Evolutionary conservation across 2,888 invertebrate genomes (phyloP), one percentile per base, ranked within the genome.

Genomic region (Dolichopus griseipennis): DNA sequence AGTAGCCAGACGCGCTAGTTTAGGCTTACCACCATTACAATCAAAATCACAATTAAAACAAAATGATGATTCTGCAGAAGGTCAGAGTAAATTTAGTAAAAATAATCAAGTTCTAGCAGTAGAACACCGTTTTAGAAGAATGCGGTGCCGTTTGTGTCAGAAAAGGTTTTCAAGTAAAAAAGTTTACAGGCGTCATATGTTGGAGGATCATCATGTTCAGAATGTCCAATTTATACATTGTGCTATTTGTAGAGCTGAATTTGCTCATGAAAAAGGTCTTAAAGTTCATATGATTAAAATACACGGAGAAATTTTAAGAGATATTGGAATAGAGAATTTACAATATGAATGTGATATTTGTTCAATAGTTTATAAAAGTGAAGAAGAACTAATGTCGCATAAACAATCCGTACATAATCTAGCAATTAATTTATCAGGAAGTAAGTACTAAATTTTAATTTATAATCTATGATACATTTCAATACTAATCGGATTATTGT

Each of bases 211-310:
- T 75, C 78, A 81, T 72, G 78, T 82, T 66, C 77, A 77, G 52
- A 80, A 81, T 72, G 80, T 80, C 8, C 78, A 79, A 70, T 81
- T 81, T 68, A 80, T 81, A 20, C 80, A 80, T 67, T 82, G 82
- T 69, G 79, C 77, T 67, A 70, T 82, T 2, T 82, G 82, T 72
- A 79, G 80, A 62, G 81, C 82, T 0, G 82, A 82, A 69, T 82
- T 82, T 52, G 80, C 80, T n/a, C 80, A 81, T 69, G 80, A 81
- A 69, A 81, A 81, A 74, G 82, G 82, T 0, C 72, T 82, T 0
- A 81, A 80, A 71, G 81, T 81, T 69, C 82, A 82, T 70, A 77
- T 82, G 74, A 80, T 79, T 66, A 80, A 81, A 70, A 77, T 80
- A 69, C 82, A 82, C 70, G 79, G 79, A 1, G 77, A 78, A 9